Base-by-base conservation (phyloP, 2,888 invertebrate genomes). In the Malthinus flaveolus region DNA sequence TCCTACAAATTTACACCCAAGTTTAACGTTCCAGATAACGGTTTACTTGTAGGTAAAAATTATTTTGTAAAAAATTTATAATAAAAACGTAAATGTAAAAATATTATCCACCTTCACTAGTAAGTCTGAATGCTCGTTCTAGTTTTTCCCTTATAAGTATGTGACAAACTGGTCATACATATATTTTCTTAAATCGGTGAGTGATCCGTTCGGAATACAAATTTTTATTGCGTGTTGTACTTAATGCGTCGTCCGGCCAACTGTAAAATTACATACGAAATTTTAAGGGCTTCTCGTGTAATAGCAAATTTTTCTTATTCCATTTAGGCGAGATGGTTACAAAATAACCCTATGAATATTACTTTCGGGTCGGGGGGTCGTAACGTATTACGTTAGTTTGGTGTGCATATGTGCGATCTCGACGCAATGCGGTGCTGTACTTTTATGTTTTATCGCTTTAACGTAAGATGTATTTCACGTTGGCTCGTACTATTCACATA, bases 111-210 rank as follows among this genome's bases (percentile, higher is more conserved):
- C 72, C 71, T 70, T 72, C 71, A 63, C 60, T 65, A 61, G 66
- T 61, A 63, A 62, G 61, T 63, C 66, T 57, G 70, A 67, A 68
- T 68, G 69, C 70, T 68, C 68, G 65, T 64, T 67, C 69, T 63
- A 44, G 71, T 68, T 67, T 72, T 64, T 62, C 72, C 72, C 68
- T 73, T 15, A 69, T 73, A 70, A 65, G 71, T 31, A 12, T 42
- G 68, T 72, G 71, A 71, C 70, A 71, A 72, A 73, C 71, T 69
- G 69, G 71, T 67, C 67, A 67, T 66, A 62, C 66, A 62, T 63
- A 62, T 63, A 59, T 23, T 50, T 46, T 53, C 36, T 49, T 58
- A 54, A 59, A 59, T 59, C 53, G 46, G 49, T 34, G 49, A 45
- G 44, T 7, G 52, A 23, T 44, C 49, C 37, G 53, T 42, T 49